Conservation (phyloP, 2,888 invertebrate species). For the Cerceris ruficornis region DNA sequence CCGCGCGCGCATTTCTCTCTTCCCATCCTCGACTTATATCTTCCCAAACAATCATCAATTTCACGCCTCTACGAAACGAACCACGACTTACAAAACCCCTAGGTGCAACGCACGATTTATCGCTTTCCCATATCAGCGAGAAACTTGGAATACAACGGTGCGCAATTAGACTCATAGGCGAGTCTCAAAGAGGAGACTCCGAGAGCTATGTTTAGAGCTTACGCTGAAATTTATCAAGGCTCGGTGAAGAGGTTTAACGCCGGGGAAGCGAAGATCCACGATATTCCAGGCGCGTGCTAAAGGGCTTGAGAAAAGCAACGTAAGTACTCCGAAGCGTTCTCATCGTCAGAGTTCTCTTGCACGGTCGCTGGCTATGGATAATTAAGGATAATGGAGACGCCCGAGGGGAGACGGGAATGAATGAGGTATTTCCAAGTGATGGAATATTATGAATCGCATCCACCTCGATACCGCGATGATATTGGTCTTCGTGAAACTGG, state of each 20-base stretch:
- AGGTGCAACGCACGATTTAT: no score
- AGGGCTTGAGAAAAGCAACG: constrained; percentile 50
- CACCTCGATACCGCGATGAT: constrained; percentile 44
- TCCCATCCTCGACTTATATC: not conserved
- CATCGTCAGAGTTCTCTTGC: constrained; percentile 52
- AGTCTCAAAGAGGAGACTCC: constrained; percentile 12
- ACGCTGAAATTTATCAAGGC: constrained; percentile 57
- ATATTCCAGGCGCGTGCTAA: constrained; percentile 23
- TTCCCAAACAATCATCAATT: not conserved
- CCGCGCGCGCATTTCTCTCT: no score
- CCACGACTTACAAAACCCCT: no score
- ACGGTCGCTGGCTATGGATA: constrained; percentile 62
- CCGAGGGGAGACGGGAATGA: constrained; percentile 63
- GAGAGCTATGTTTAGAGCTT: constrained; percentile 26
- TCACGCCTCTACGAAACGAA: not conserved
- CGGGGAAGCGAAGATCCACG: constrained; percentile 17
- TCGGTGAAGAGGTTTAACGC: constrained; percentile 55
- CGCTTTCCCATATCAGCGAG: no score
- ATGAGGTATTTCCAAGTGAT: constrained; percentile 64
- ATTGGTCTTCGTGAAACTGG: constrained; percentile 51
- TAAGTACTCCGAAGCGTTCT: constrained; percentile 31
- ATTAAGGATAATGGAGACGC: constrained; percentile 71
- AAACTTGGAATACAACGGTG: not conserved
- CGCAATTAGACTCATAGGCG: constrained; percentile 26
- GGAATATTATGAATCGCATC: constrained; percentile 64